A percentile compares a stretch with the other conserved stretches of the same genome.
Conservation (phyloP, 1,140 invertebrate genomes). For the Leptinotarsa defecta region DNA sequence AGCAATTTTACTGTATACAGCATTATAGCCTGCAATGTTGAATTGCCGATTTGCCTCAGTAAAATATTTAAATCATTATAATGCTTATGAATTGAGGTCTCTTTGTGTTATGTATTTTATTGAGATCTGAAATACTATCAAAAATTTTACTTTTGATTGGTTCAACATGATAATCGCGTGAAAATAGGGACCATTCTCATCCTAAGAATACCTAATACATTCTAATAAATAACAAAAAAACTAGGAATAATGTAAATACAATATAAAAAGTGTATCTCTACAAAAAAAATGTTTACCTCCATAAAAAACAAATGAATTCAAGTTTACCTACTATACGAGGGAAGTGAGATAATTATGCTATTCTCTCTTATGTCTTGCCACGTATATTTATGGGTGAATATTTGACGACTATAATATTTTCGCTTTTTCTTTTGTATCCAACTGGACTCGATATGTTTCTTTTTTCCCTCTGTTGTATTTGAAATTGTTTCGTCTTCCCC, state of each 20-base stretch:
- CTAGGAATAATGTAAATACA: not conserved
- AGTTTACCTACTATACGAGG: not conserved
- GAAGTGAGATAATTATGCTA: not conserved
- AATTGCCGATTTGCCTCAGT: not conserved
- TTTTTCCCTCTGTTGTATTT: not conserved
- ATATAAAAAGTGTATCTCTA: not conserved
- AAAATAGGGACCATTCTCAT: not conserved
- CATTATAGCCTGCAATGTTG: not conserved
- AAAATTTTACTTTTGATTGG: not conserved
- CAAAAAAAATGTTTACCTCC: not conserved
- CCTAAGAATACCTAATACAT: not conserved
- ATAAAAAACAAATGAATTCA: not conserved
- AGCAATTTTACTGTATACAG: not conserved
- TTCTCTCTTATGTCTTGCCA: not conserved
- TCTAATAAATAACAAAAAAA: not conserved
- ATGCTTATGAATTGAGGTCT: not conserved
- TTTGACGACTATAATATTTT: not conserved
- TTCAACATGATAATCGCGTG: not conserved
- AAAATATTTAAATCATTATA: not conserved
- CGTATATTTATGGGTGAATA: not conserved
- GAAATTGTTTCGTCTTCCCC: not conserved
- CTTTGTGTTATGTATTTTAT: not conserved
- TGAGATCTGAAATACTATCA: not conserved
- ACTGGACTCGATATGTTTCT: not conserved
- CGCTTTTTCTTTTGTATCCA: not conserved